Base-by-base conservation (phyloP, 35 echinoderm and acorn worm species). In the Apostichopus japonicus region DNA sequence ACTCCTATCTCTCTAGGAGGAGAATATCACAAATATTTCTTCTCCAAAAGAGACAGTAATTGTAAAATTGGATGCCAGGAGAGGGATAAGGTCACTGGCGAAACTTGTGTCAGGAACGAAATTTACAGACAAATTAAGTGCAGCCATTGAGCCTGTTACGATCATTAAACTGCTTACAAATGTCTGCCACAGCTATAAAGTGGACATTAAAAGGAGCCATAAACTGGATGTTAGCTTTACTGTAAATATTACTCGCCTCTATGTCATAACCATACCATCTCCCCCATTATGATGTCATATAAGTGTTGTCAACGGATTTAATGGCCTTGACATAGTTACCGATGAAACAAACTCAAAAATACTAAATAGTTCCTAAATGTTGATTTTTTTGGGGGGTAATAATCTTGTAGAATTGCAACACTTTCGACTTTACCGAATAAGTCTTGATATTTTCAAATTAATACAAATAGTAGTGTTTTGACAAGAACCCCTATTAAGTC, bases 151-250 rank as follows among this genome's bases (percentile, higher is more conserved):
- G 71, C 71, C 71, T 21, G 71, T 75, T 23, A 75, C 22, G 71
- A 75, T 75, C 71, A 75, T 75, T 75, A 75, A 75, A 75, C 71
- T 75, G 14, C 71, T 21, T 75, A 19, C 71, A 75, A 75, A 75
- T 75, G 71, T 75, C 71, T n/a, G 17, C n/a, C n/a, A 19, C 2
- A 19, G 71, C 71, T 75, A 75, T 75, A 75, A 75, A 75, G 71
- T 21, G 22, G 71, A 14, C 71, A 4, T 75, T 75, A n/a, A 75
- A 75, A 75, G 71, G 57, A 61, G 13, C 7, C 71, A 75, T 75
- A 75, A 75, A 75, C 71, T 21, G 0, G 71, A 19, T 75, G 71
- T 23, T 75, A 75, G 15, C 71, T 19, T 75, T 6, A 75, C 17
- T 6, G 21, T 21, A 75, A 19, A 75, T 75, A 75, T 75, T 19